A percentile compares a stretch with the other conserved stretches of the same genome.
Conservation (phyloP, 2,888 invertebrate genomes). For the Acleris literana region DNA sequence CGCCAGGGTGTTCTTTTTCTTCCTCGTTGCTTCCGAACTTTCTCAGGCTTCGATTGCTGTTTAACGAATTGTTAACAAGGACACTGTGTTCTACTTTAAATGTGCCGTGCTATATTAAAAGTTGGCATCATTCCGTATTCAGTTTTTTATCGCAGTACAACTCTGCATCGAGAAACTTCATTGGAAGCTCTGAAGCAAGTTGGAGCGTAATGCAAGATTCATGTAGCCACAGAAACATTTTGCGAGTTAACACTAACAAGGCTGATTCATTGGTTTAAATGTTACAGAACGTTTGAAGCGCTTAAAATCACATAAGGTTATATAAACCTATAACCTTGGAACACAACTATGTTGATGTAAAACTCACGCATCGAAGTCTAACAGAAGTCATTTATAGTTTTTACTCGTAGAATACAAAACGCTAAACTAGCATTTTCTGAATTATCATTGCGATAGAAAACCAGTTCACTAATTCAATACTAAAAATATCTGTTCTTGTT, state of each 20-base stretch:
- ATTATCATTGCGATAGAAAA: neutral
- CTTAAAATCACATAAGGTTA: too few relatives aligned
- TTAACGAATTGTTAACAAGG: slow-evolving; percentile 37
- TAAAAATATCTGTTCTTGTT: neutral
- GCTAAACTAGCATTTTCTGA: too few relatives aligned
- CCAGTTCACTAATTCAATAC: neutral
- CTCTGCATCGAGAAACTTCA: neutral
- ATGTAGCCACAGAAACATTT: neutral
- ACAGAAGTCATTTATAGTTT: too few relatives aligned
- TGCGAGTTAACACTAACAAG: neutral
- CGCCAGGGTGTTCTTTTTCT: slow-evolving; percentile 57
- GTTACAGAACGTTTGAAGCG: too few relatives aligned
- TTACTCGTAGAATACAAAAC: too few relatives aligned
- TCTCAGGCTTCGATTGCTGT: slow-evolving; percentile 37
- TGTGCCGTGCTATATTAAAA: slow-evolving; percentile 20
- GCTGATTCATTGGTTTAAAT: too few relatives aligned
- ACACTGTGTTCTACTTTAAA: slow-evolving; percentile 32
- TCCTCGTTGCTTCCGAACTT: slow-evolving; percentile 53
- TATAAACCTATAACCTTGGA: too few relatives aligned
- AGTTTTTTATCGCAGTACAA: slow-evolving; percentile 2
- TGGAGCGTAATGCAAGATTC: neutral
- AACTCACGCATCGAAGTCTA: too few relatives aligned
- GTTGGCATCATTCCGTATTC: slow-evolving; percentile 25
- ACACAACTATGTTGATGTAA: too few relatives aligned
- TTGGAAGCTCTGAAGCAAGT: neutral